Evolutionary conservation across 2,888 invertebrate genomes (phyloP).

Genomic region (Artemia sp.): DNA sequence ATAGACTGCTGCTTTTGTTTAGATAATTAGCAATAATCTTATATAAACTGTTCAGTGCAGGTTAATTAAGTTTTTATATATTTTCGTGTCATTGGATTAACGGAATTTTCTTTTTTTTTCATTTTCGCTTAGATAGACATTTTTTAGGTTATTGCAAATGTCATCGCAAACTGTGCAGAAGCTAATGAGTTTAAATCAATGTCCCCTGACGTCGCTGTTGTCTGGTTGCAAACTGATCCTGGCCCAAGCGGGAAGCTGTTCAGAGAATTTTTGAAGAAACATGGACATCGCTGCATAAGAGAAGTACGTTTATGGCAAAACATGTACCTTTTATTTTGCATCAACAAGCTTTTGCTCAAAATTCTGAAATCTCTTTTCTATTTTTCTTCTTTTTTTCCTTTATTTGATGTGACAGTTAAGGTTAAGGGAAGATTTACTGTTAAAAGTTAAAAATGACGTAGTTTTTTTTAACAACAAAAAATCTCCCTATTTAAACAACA

Average conservation of each 20-base stretch:
- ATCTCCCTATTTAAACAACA: too few relatives aligned
- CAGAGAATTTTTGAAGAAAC: constrained; percentile 43
- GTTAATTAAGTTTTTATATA: constrained; percentile 10
- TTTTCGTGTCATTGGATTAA: constrained; percentile 27
- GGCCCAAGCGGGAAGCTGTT: constrained; percentile 37
- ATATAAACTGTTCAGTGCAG: too few relatives aligned
- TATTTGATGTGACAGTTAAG: too few relatives aligned
- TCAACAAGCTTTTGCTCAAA: too few relatives aligned
- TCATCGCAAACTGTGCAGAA: constrained; percentile 32
- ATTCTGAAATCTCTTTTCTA: too few relatives aligned
- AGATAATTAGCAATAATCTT: too few relatives aligned
- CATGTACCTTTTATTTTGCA: too few relatives aligned
- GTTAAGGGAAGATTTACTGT: too few relatives aligned
- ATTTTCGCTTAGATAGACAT: constrained; percentile 31
- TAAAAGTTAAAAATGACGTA: too few relatives aligned
- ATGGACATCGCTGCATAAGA: constrained; percentile 47
- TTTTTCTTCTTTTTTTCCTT: too few relatives aligned
- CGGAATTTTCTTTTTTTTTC: constrained; percentile 25
- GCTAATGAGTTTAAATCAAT: constrained; percentile 32
- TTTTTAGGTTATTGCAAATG: constrained; percentile 31
- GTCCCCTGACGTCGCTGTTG: constrained; percentile 36
- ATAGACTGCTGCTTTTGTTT: too few relatives aligned
- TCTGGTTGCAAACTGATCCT: constrained; percentile 43
- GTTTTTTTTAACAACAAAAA: too few relatives aligned
- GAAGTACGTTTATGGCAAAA: constrained; percentile 30